Base-by-base conservation (phyloP, 1,140 invertebrate species). In the Venustaconcha ellipsiformis region DNA sequence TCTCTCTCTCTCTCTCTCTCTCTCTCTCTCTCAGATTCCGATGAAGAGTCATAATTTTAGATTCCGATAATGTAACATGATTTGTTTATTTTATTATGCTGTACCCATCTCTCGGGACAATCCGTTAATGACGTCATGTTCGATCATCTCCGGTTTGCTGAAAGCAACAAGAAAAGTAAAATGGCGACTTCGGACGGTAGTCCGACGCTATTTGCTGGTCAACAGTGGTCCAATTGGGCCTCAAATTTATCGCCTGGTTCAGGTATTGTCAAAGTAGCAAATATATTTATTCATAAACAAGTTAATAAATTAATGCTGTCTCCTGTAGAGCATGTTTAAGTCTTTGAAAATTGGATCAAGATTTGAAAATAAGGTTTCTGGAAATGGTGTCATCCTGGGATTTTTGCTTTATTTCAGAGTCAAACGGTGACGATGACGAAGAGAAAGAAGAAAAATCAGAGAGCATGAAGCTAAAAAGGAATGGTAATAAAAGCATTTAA, bases 181-280 rank as follows among this genome's bases (percentile, higher is more conserved):
- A 90, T 90, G 89, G 89, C 89, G 88, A 89, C 88, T 79, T 83
- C 87, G 82, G 88, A 88, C 87, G 85, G 82, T 79, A 90, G 89
- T 88, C 88, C 88, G 81, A 88, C 88, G 83, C 86, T 86, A 79
- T 88, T 89, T 85, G 83, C 86, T 81, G 89, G 88, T 77, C 88
- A 89, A 83, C 82, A 85, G 68, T 90, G 89, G 89, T 82, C 87
- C 78, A 85, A 85, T 75, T 89, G 87, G 87, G 86, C 85, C 74
- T 84, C 86, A 62, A 81, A 80, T 65, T 72, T 83, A 74, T 78
- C 83, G 72, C 75, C 80, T 60, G 70, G 71, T 64, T 78, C 80
- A 67, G 79, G 78, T 72, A 81, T 76, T 67, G 83, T 83, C 84
- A 81, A 83, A 78, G 67, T 73, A 26, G 78, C n/a, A 64, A 15